Conservation (phyloP, 92 coral and sea anemone genomes). For the Micromussa lordhowensis region DNA sequence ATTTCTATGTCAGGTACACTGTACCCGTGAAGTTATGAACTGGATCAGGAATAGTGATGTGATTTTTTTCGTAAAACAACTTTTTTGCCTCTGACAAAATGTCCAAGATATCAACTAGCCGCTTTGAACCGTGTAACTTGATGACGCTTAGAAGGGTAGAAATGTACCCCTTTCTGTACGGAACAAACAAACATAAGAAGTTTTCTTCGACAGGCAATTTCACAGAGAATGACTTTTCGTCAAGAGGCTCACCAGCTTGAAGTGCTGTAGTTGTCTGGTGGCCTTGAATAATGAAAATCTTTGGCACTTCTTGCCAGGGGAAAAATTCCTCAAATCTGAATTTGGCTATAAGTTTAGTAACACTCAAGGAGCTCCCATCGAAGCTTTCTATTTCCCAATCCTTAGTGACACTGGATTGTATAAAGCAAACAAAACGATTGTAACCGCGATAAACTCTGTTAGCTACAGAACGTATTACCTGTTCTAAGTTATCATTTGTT, state of each 20-base stretch:
- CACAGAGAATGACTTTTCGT: background rate
- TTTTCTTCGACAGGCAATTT: background rate
- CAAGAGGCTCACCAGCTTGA: background rate
- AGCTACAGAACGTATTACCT: background rate
- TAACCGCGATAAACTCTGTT: background rate
- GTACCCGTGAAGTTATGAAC: background rate
- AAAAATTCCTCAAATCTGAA: background rate
- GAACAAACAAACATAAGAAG: slow-evolving; percentile 4
- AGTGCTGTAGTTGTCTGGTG: background rate
- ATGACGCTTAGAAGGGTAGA: background rate
- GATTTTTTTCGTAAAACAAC: background rate
- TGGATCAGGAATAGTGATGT: slow-evolving; percentile 1
- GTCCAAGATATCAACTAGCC: background rate
- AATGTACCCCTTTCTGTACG: background rate
- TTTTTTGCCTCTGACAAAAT: slow-evolving; percentile 1
- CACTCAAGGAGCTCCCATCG: background rate
- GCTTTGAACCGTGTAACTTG: background rate
- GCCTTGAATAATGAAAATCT: background rate
- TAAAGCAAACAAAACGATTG: background rate
- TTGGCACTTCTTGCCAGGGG: background rate
- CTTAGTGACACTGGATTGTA: background rate
- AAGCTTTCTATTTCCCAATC: background rate
- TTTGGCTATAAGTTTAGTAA: background rate
- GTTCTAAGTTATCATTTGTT: background rate
- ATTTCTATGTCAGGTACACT: background rate